Conservation (phyloP, 2,113 vertebrate genomes). For the Rhynchopsitta pachyrhyncha region DNA sequence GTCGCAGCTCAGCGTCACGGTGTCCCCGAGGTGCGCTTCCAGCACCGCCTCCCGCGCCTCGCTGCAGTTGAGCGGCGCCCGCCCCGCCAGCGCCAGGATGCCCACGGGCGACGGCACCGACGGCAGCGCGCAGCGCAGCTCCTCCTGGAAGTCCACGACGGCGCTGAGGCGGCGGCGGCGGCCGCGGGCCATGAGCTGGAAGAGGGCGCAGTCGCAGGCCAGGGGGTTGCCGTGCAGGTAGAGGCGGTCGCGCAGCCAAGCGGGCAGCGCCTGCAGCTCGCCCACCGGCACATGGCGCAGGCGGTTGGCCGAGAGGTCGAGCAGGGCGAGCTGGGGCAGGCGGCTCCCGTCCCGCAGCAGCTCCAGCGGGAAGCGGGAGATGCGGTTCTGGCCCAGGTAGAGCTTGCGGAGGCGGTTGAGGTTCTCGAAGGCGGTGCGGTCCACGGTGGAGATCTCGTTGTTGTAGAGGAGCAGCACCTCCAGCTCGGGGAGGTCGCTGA, state of each 20-base stretch:
- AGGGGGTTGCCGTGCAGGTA: conserved; percentile 93
- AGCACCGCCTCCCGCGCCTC: conserved; percentile 82
- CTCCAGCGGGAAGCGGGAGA: conserved; percentile 90
- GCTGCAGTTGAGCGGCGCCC: conserved; percentile 88
- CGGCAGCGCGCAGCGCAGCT: conserved; percentile 77
- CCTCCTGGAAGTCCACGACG: conserved; percentile 87
- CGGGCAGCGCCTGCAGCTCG: conserved; percentile 85
- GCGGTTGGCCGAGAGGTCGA: conserved; percentile 91
- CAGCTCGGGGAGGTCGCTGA: conserved; percentile 84
- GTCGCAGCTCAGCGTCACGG: conserved; percentile 84
- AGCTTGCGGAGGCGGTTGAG: conserved; percentile 88
- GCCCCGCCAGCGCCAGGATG: conserved; percentile 77
- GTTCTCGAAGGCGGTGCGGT: conserved; percentile 85
- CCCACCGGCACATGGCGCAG: conserved; percentile 81
- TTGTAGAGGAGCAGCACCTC: conserved; percentile 95
- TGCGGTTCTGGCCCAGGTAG: conserved; percentile 92
- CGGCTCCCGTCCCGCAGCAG: conserved; percentile 84
- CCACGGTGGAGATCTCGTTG: conserved; percentile 87
- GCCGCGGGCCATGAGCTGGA: conserved; percentile 89
- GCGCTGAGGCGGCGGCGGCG: conserved; percentile 85
- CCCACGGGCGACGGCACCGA: conserved; percentile 31
- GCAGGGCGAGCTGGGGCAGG: conserved; percentile 82
- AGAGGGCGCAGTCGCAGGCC: conserved; percentile 85
- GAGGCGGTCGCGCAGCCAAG: conserved; percentile 91
- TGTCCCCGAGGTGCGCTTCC: conserved; percentile 87